These are phyloP conservation scores for Ceuthmochares aereus DNA, from an alignment of 2,113 vertebrate genomes.

Conservation along the genomic window DNA sequence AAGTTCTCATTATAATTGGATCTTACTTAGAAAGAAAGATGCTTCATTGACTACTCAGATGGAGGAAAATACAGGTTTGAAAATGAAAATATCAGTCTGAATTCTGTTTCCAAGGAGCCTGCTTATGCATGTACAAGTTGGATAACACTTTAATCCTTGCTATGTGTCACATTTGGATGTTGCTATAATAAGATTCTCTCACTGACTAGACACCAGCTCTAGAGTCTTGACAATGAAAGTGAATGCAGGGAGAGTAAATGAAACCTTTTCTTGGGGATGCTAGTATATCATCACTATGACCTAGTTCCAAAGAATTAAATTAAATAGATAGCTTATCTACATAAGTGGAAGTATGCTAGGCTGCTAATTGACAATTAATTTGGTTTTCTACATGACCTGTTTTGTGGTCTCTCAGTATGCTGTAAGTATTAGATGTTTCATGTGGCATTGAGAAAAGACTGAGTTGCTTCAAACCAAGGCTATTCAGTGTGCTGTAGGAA, in stretches of 20 bases:
- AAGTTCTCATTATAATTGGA: constrained; percentile 70
- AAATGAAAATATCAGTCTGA: constrained; percentile 69
- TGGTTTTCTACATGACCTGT: not conserved
- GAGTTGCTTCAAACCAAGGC: not conserved
- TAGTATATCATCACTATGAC: not conserved
- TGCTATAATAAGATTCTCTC: constrained; percentile 43
- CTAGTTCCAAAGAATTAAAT: not conserved
- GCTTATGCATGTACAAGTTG: constrained; percentile 47
- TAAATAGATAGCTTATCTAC: not conserved
- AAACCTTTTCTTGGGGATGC: not conserved
- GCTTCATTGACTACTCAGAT: constrained; percentile 73
- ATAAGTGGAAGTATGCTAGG: not conserved
- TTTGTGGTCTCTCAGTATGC: not conserved
- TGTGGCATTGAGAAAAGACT: not conserved
- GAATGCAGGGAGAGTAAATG: constrained; percentile 27
- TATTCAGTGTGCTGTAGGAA: not conserved
- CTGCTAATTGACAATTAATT: not conserved
- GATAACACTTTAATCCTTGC: constrained; percentile 57
- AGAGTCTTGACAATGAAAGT: not conserved
- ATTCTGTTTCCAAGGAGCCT: constrained; percentile 55
- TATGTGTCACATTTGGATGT: constrained; percentile 31
- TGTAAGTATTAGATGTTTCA: not conserved
- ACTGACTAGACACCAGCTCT: constrained; percentile 2
- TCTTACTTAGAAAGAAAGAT: constrained; percentile 66
- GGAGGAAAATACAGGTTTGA: constrained; percentile 67